phyloP scores from a whole-genome alignment of 30 jellyfish, hydroid and myxozoan species.

The Hydractinia symbiolongicarpus region DNA sequence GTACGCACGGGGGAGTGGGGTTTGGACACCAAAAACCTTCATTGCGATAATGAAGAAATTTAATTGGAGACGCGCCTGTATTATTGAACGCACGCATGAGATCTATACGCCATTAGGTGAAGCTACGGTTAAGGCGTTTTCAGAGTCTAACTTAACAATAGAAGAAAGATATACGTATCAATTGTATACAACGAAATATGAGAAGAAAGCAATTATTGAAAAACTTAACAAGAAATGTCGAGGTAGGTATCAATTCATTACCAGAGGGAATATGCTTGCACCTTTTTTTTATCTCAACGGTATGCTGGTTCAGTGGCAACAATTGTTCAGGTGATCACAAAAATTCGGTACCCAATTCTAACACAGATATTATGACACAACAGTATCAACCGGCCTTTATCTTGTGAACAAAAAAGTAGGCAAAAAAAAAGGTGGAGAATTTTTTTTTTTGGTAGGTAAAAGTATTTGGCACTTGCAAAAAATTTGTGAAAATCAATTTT shows the following conservation, averaged over 20 bases:
- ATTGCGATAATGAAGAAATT: constrained; percentile 38
- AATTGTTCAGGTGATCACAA: too few relatives aligned
- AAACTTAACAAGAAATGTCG: constrained; percentile 42
- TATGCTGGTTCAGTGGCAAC: too few relatives aligned
- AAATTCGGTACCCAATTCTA: too few relatives aligned
- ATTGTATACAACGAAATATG: constrained; percentile 16
- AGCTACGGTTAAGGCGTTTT: constrained; percentile 35
- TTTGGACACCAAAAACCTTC: constrained; percentile 54
- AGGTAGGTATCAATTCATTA: constrained; percentile 43
- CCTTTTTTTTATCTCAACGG: too few relatives aligned
- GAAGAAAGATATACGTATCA: constrained; percentile 38
- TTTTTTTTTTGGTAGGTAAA: too few relatives aligned
- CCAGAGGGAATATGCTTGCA: too few relatives aligned
- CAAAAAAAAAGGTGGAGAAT: too few relatives aligned
- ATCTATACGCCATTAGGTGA: constrained; percentile 55
- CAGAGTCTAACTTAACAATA: constrained; percentile 33
- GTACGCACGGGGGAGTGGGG: constrained; percentile 68
- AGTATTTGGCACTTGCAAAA: too few relatives aligned
- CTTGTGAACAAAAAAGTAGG: too few relatives aligned
- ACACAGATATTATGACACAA: too few relatives aligned
- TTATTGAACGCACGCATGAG: constrained; percentile 46
- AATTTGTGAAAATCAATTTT: too few relatives aligned
- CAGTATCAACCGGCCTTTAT: too few relatives aligned
- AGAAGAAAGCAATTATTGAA: constrained; percentile 22
- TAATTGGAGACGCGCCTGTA: constrained; percentile 63